phyloP scores from a whole-genome alignment of 2,113 vertebrate genomes.

The Dinomys branickii region DNA sequence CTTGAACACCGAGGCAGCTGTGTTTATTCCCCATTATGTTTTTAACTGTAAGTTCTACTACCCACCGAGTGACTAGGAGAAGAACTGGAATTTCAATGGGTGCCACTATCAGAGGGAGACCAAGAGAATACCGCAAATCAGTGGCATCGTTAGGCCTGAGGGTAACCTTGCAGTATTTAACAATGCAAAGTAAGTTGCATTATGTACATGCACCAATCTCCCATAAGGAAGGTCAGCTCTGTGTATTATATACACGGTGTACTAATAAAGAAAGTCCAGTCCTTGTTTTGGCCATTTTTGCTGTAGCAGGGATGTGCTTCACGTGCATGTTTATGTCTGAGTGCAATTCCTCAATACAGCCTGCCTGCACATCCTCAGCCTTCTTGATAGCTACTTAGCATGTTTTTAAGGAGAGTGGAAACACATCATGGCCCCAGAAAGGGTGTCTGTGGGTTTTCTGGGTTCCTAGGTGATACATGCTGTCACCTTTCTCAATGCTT shows the following conservation, averaged over 20 bases:
- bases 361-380: background rate
- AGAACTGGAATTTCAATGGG: background rate
- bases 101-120: background rate
- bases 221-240: background rate
- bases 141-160: background rate
- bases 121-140: background rate
- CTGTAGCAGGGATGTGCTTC: background rate
- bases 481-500: background rate
- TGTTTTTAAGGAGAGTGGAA: background rate
- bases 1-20: background rate
- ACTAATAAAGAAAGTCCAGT: background rate
- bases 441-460: background rate
- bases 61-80: background rate
- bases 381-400: background rate
- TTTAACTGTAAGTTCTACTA: background rate
- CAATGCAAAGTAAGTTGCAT: background rate
- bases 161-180: background rate
- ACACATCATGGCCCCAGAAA: background rate
- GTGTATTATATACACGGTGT: background rate
- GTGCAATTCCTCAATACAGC: background rate
- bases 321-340: rapidly evolving
- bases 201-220: background rate
- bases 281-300: background rate
- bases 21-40: background rate
- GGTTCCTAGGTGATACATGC: background rate